Conservation (phyloP, 2,113 vertebrate species). For the Chiloscyllium plagiosum region DNA sequence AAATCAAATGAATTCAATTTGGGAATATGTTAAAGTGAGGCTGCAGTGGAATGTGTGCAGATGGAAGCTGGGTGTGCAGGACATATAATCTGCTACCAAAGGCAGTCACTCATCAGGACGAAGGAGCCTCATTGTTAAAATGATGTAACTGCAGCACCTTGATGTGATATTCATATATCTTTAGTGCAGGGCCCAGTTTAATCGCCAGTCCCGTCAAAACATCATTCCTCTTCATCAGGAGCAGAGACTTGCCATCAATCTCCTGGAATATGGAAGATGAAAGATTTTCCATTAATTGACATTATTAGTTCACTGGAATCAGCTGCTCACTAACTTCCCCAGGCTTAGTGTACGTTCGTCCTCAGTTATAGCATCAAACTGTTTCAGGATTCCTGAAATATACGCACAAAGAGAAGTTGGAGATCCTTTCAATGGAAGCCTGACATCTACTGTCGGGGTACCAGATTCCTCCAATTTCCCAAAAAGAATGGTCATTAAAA, state of each 20-base stretch:
- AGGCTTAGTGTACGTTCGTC: not conserved
- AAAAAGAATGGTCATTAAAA: too few relatives aligned
- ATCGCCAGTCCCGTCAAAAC: slow-evolving; percentile 79
- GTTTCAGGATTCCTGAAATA: not conserved
- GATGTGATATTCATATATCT: slow-evolving; percentile 80
- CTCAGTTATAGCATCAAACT: not conserved
- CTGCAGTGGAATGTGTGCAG: not conserved
- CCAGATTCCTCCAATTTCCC: too few relatives aligned
- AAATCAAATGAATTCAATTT: not conserved
- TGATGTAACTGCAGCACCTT: slow-evolving; percentile 78
- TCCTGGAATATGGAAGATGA: slow-evolving; percentile 55
- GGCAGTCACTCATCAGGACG: slow-evolving; percentile 49
- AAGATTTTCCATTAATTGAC: too few relatives aligned
- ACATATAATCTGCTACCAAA: not conserved
- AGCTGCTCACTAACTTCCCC: not conserved
- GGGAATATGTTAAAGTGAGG: not conserved
- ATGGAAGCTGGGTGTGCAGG: not conserved
- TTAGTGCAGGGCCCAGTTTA: slow-evolving; percentile 76
- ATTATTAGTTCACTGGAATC: not conserved
- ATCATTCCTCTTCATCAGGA: slow-evolving; percentile 81
- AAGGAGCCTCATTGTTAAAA: slow-evolving; percentile 69
- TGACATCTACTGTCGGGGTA: not conserved
- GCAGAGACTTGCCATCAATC: slow-evolving; percentile 78
- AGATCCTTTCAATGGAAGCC: not conserved
- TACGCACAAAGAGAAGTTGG: not conserved